Conservation (phyloP, 2,888 invertebrate genomes). For the Eulithis testata region DNA sequence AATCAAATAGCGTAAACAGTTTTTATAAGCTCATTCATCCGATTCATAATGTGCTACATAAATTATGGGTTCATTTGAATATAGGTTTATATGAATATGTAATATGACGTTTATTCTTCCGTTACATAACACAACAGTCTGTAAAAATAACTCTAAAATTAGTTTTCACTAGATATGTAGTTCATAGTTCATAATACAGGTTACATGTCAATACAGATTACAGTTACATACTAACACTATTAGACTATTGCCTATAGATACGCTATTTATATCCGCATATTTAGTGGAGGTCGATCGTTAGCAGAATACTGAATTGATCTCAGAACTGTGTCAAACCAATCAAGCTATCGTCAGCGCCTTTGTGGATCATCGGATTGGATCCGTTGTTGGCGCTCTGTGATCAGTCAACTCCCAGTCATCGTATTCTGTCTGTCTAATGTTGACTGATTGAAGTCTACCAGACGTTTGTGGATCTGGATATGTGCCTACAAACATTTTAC, state of each 20-base stretch:
- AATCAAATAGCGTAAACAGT: conserved; percentile 41
- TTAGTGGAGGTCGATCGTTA: conserved; percentile 34
- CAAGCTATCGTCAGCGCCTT: conserved; percentile 53
- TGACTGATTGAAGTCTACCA: conserved; percentile 24
- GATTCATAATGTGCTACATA: conserved; percentile 6
- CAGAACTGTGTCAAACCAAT: conserved; percentile 56
- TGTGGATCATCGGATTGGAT: conserved; percentile 34
- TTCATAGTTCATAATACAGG: no score
- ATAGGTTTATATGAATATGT: conserved; percentile 10
- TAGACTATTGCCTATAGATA: no score
- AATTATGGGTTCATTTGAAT: conserved; percentile 21
- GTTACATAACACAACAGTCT: conserved; percentile 3
- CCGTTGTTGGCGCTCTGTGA: conserved; percentile 19
- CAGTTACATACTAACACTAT: no score
- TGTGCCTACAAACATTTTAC: not conserved
- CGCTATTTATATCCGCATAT: not conserved
- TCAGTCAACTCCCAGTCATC: conserved; percentile 29
- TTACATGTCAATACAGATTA: no score
- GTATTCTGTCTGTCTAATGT: conserved; percentile 17
- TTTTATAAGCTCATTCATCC: conserved; percentile 33
- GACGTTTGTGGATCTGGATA: conserved; percentile 2
- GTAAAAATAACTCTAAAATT: no score
- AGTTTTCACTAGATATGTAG: no score
- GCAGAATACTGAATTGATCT: conserved; percentile 45
- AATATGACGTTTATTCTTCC: conserved; percentile 13